Evolutionary conservation across 2,888 invertebrate species (phyloP).

Genomic region (Dynastes hyllus): DNA sequence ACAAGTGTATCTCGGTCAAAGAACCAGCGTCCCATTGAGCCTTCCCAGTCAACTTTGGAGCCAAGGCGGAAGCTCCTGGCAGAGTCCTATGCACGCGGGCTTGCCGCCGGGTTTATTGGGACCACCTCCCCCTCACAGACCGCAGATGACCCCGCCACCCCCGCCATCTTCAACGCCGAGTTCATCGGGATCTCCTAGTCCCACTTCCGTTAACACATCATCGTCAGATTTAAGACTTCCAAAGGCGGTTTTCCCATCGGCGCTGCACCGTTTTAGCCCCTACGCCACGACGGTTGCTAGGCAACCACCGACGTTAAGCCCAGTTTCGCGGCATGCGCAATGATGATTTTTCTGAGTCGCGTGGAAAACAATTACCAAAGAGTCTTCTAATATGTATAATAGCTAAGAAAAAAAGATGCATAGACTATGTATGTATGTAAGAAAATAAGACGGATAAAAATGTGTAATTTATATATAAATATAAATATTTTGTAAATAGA

Average conservation of each 20-base stretch:
- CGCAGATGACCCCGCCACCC: constrained; percentile 71
- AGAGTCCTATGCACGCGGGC: constrained; percentile 67
- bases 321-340: constrained; percentile 60
- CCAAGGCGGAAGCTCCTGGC: constrained; percentile 66
- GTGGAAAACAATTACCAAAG: constrained; percentile 43
- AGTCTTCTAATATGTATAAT: constrained; percentile 34
- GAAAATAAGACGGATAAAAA: constrained; percentile 10
- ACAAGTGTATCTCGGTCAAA: constrained; percentile 67
- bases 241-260: constrained; percentile 70
- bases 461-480: constrained; percentile 50
- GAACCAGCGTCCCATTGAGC: constrained; percentile 66
- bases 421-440: constrained; percentile 47
- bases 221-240: constrained; percentile 70
- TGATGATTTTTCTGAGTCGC: constrained; percentile 54
- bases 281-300: constrained; percentile 66
- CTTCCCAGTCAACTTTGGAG: constrained; percentile 71
- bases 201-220: constrained; percentile 68
- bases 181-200: constrained; percentile 77
- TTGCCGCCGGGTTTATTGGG: constrained; percentile 69
- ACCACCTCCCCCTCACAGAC: constrained; percentile 67
- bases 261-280: constrained; percentile 71
- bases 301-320: constrained; percentile 58
- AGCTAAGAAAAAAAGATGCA: constrained; percentile 52
- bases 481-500: constrained; percentile 56
- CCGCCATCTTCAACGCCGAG: constrained; percentile 71